Base-by-base conservation (phyloP, 2,888 invertebrate genomes). In the Lycaena phlaeas region DNA sequence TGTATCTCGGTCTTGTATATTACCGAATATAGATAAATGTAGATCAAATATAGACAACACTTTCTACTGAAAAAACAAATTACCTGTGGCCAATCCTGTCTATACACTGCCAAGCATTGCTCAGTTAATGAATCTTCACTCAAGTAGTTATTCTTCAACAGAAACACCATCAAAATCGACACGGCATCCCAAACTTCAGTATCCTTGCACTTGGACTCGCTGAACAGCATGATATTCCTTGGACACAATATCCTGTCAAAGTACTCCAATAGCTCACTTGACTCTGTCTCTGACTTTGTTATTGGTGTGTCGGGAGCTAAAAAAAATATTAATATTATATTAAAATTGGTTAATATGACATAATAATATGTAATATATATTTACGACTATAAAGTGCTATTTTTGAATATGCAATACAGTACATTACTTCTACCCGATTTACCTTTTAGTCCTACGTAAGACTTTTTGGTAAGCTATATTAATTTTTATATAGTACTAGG, bases 51-150 rank as follows among this genome's bases (percentile, higher is more conserved):
- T n/a, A n/a, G n/a, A n/a, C n/a, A n/a, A n/a, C n/a, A n/a, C n/a
- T n/a, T n/a, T n/a, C n/a, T n/a, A n/a, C n/a, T n/a, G n/a, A n/a
- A n/a, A n/a, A n/a, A n/a, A n/a, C n/a, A n/a, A n/a, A n/a, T 61
- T 51, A 88, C 89, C 69, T 86, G 77, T 0, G 87, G 67, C 91
- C 91, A 92, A 43, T 90, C 89, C 48, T 87, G 85, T 51, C 89
- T 86, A 43, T 91, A 90, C 9, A 92, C 85, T 1, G 88, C 87
- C 26, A 91, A 69, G 52, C 90, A 90, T 52, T 91, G 88, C 36
- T 88, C 86, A 50, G 90, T 90, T 6, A 92, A 62, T 1, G 84
- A 75, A 31, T 90, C 88, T 10, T 89, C 78, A 2, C 73, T 85
- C 44, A 92, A 56, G 37, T 91, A 77, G 14, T 86, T 64, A 30